Evolutionary conservation across 1,140 invertebrate species (phyloP).

Genomic region (Papilio dardanus): DNA sequence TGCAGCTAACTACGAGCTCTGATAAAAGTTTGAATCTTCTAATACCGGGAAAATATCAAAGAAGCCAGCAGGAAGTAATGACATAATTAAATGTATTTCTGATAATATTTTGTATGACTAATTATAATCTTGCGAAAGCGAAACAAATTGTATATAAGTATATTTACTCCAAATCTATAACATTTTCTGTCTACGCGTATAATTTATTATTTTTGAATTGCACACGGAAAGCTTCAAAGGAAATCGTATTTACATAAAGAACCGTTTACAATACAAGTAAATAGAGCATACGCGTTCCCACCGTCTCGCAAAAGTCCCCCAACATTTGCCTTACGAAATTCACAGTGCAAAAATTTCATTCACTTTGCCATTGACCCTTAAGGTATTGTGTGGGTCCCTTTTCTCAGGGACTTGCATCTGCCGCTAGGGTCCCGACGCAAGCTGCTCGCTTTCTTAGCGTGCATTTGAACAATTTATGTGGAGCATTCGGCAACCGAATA

Average conservation of each 20-base stretch:
- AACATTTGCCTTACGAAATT: conserved; percentile 52
- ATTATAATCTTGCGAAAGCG: neutral
- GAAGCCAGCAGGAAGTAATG: conserved; percentile 18
- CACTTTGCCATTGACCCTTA: conserved; percentile 55
- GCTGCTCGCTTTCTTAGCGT: conserved; percentile 55
- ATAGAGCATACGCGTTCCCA: conserved; percentile 49
- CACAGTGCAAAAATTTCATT: conserved; percentile 59
- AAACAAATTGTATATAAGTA: neutral
- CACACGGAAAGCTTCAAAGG: neutral
- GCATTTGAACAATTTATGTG: conserved; percentile 43
- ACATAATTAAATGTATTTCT: conserved; percentile 26
- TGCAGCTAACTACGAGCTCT: neutral
- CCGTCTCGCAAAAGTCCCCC: conserved; percentile 48
- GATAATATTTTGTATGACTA: neutral
- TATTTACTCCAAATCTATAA: neutral
- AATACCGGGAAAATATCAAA: conserved; percentile 22
- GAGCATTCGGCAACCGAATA: neutral
- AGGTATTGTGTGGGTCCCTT: conserved; percentile 55
- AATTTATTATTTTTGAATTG: neutral
- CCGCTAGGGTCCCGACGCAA: conserved; percentile 52
- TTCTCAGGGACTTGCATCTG: conserved; percentile 60
- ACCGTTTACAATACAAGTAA: conserved; percentile 25
- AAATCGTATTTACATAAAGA: conserved; percentile 41
- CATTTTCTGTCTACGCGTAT: neutral
- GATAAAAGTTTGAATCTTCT: neutral